phyloP scores from a whole-genome alignment of 1,140 invertebrate genomes.

The Drepana arcuata region DNA sequence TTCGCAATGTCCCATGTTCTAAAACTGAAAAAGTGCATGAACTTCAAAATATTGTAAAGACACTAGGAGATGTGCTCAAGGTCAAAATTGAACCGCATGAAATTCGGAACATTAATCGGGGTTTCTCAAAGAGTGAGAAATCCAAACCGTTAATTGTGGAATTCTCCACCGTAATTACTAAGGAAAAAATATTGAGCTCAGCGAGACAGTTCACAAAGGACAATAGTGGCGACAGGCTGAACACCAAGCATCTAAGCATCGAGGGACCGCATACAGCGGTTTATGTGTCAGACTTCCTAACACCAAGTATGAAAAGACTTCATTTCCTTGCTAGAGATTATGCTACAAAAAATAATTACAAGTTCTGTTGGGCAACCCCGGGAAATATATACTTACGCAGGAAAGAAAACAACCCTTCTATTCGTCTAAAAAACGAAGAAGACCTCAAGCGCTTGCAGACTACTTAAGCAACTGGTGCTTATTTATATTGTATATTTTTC shows the following conservation, averaged over 20 bases:
- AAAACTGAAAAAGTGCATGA: too few species aligned
- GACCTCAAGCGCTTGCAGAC: background rate
- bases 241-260: constrained; percentile 4
- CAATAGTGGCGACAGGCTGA: constrained; percentile 8
- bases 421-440: constrained; percentile 2
- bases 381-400: constrained; percentile 10
- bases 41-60: too few species aligned
- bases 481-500: background rate
- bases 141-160: too few species aligned
- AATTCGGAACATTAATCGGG: too few species aligned
- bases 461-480: background rate
- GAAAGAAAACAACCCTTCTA: constrained; percentile 1
- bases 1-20: too few species aligned
- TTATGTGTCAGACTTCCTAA: constrained; percentile 9
- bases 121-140: too few species aligned
- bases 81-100: too few species aligned
- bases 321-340: constrained; percentile 7
- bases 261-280: constrained; percentile 1
- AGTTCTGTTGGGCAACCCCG: constrained; percentile 10
- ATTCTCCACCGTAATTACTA: too few species aligned
- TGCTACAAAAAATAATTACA: constrained; percentile 7
- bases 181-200: too few species aligned
- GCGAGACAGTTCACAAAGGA: too few species aligned
- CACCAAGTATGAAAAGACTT: constrained; percentile 4
- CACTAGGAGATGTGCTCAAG: too few species aligned